A percentile compares a stretch with the other conserved stretches of the same genome.
Conservation (phyloP, 2,888 invertebrate species). For the Aphidius colemani region DNA sequence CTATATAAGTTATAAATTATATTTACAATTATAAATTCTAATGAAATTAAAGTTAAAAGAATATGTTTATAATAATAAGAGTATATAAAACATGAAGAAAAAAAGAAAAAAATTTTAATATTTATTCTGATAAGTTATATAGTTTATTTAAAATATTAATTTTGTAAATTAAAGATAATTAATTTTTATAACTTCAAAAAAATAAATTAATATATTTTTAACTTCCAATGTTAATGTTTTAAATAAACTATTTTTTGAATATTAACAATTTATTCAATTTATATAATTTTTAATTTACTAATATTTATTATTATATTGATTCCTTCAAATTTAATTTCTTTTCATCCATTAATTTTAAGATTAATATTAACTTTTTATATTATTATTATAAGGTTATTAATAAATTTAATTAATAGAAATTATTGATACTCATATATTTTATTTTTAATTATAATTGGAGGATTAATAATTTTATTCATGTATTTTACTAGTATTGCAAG, state of each 20-base stretch:
- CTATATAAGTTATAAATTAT: conserved; percentile 59
- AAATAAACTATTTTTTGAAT: conserved; percentile 68
- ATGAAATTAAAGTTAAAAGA: conserved; percentile 65
- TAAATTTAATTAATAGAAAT: conserved; percentile 49
- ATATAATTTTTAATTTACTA: conserved; percentile 60
- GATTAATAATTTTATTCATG: conserved; percentile 69
- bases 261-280: conserved; percentile 50
- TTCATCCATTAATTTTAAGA: conserved; percentile 65
- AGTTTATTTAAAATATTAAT: conserved; percentile 71
- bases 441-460: conserved; percentile 69
- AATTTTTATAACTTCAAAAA: conserved; percentile 63
- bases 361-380: conserved; percentile 64
- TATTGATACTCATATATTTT: conserved; percentile 68
- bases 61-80: conserved; percentile 63
- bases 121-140: conserved; percentile 60
- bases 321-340: conserved; percentile 62
- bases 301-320: conserved; percentile 64
- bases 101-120: conserved; percentile 55
- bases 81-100: conserved; percentile 55
- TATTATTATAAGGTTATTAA: conserved; percentile 60
- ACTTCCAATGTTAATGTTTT: conserved; percentile 75
- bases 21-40: conserved; percentile 68
- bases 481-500: conserved; percentile 64
- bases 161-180: conserved; percentile 71
- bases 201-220: conserved; percentile 62